These are phyloP conservation scores for Cataglyphis rosenhaueri DNA, from an alignment of 2,888 invertebrate genomes.

Conservation along the genomic window DNA sequence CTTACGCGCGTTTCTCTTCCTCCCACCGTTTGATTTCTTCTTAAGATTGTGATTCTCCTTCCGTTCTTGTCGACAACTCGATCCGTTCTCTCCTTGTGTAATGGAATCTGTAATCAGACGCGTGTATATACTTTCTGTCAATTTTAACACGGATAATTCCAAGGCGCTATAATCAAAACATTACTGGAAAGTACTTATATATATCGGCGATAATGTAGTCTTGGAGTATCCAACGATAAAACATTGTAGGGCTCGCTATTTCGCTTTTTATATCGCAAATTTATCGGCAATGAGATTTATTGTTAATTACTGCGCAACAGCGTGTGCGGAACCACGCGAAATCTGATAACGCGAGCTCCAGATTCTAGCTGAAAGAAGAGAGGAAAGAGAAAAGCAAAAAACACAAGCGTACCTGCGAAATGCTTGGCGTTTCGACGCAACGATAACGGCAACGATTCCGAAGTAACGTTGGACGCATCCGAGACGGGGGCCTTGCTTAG, in stretches of 20 bases:
- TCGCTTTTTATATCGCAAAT: not conserved
- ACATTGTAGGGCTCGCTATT: constrained; percentile 13
- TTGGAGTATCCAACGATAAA: not conserved
- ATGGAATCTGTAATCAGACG: constrained; percentile 51
- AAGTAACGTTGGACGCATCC: constrained; percentile 50
- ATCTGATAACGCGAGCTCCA: not conserved
- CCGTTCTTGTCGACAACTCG: constrained; percentile 10
- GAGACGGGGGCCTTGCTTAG: constrained; percentile 55
- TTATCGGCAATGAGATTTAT: constrained; percentile 8
- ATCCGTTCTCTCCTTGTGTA: constrained; percentile 38
- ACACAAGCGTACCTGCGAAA: constrained; percentile 52
- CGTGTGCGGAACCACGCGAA: not conserved
- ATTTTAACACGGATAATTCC: not conserved
- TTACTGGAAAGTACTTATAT: not conserved
- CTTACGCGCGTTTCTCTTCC: constrained; percentile 43
- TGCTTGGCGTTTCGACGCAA: constrained; percentile 46
- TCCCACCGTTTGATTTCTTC: constrained; percentile 57
- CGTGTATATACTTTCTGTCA: not conserved
- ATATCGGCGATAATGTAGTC: not conserved
- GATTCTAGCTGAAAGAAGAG: not conserved
- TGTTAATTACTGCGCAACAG: constrained; percentile 4
- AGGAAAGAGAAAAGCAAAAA: not conserved
- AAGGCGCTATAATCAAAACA: not conserved
- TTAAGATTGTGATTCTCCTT: constrained; percentile 59
- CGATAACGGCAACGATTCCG: constrained; percentile 9